Conservation (phyloP, 2,113 vertebrate species). For the Illadopsis cleaveri region DNA sequence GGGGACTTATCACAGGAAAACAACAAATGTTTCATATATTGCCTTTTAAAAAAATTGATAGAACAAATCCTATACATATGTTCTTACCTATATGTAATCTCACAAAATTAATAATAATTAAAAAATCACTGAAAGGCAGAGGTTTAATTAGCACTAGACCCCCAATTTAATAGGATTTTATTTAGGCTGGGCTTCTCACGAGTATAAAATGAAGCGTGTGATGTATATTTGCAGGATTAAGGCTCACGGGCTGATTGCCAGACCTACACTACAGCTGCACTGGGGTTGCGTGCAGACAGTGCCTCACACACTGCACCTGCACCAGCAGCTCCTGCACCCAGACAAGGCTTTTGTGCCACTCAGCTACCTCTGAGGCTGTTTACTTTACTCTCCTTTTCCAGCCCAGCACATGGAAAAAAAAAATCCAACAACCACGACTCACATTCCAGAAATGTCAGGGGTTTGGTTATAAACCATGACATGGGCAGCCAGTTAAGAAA, state of each 20-base stretch:
- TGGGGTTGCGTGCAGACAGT: background rate
- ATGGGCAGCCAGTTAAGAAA: background rate
- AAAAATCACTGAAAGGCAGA: conserved; percentile 5
- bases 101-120: background rate
- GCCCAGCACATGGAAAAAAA: background rate
- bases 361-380: background rate
- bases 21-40: background rate
- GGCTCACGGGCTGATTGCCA: conserved; percentile 8
- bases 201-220: background rate
- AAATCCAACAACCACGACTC: background rate
- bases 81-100: background rate
- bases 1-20: background rate
- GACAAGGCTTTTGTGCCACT: background rate
- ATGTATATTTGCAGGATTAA: conserved; percentile 31
- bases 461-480: background rate
- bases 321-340: background rate
- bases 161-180: conserved; percentile 18
- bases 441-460: background rate
- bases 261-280: background rate
- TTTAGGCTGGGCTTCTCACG: background rate
- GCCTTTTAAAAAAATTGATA: background rate
- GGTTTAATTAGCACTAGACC: conserved; percentile 26
- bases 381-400: background rate
- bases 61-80: background rate
- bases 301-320: background rate